Evolutionary conservation across 30 jellyfish, hydroid and myxozoan species (phyloP).

Genomic region (Aurelia aurita complex sp. Pacific): DNA sequence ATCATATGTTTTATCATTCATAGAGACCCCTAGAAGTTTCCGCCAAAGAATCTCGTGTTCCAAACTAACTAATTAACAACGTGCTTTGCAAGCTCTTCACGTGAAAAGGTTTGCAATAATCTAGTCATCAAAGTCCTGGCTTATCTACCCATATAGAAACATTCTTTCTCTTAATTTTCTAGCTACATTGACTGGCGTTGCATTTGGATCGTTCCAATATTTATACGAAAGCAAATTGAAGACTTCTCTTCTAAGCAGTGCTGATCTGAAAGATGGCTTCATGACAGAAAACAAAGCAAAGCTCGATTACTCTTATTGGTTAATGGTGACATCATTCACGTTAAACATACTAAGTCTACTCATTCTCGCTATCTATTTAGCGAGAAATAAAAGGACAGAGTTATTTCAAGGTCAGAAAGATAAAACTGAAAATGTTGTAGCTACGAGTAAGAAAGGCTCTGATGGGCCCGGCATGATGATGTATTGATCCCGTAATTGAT

Average conservation of each 20-base stretch:
- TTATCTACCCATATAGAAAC: neutral
- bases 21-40: no score
- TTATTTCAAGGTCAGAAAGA: slow-evolving; percentile 7
- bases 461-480: no score
- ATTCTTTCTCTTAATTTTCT: neutral
- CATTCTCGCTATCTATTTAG: slow-evolving; percentile 1
- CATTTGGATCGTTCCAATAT: slow-evolving; percentile 26
- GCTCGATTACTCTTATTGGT: slow-evolving; percentile 33
- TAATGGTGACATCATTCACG: slow-evolving; percentile 15
- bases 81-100: no score
- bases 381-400: slow-evolving; percentile 7
- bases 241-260: slow-evolving; percentile 2
- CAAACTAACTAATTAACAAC: no score
- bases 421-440: neutral
- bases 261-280: slow-evolving; percentile 33
- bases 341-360: slow-evolving; percentile 2
- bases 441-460: neutral
- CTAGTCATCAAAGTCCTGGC: neutral
- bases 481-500: no score
- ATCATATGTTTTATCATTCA: no score
- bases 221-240: slow-evolving; percentile 7
- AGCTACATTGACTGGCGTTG: slow-evolving; percentile 11
- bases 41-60: no score
- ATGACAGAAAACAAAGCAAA: slow-evolving; percentile 9
- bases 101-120: no score